Conservation (phyloP, 1,140 invertebrate species). For the Bombus polaris region DNA sequence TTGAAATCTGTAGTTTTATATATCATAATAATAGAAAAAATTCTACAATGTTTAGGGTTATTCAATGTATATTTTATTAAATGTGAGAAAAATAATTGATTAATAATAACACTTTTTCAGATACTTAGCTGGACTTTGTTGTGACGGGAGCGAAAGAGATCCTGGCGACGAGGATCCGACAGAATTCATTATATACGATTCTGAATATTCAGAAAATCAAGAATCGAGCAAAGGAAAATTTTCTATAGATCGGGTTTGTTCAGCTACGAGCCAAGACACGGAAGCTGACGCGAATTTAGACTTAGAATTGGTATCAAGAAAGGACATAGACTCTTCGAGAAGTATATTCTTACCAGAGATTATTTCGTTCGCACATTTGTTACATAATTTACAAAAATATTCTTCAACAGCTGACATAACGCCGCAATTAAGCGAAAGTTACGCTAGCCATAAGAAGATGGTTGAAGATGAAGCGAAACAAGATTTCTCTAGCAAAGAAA, state of each 20-base stretch:
- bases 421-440: slow-evolving; percentile 14
- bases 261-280: slow-evolving; percentile 73
- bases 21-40: too few relatives aligned
- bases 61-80: not conserved
- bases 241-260: slow-evolving; percentile 47
- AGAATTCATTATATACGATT: slow-evolving; percentile 43
- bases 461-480: not conserved
- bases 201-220: not conserved
- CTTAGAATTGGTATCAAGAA: slow-evolving; percentile 69
- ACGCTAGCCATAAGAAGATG: not conserved
- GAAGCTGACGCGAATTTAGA: slow-evolving; percentile 75
- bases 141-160: slow-evolving; percentile 71
- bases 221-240: slow-evolving; percentile 23
- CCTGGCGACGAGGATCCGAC: slow-evolving; percentile 52
- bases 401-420: slow-evolving; percentile 38
- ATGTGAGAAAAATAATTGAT: not conserved
- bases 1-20: too few relatives aligned
- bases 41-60: not conserved
- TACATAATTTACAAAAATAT: not conserved
- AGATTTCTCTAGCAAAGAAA: not conserved
- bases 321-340: slow-evolving; percentile 61
- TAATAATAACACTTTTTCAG: slow-evolving; percentile 54
- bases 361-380: not conserved
- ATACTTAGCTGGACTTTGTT: slow-evolving; percentile 76
- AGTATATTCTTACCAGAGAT: slow-evolving; percentile 22